A percentile compares a stretch with the other conserved stretches of the same genome.
These are phyloP conservation scores for Minunthozetes semirufus DNA, from an alignment of 2,888 invertebrate genomes.

Conservation along the genomic window DNA sequence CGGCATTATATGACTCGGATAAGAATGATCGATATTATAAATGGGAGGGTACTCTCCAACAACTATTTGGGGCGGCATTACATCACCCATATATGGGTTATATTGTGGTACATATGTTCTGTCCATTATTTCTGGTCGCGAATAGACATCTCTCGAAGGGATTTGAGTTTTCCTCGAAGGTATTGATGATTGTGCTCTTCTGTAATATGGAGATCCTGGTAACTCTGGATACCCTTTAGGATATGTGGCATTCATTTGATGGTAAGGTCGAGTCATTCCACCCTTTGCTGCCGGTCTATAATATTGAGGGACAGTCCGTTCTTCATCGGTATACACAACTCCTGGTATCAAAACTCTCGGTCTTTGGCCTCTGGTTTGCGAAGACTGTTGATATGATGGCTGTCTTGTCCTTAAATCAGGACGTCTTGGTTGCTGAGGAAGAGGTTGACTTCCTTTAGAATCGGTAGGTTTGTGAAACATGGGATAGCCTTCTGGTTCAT, in stretches of 20 bases:
- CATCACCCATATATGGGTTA: neutral
- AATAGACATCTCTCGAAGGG: slow-evolving; percentile 5
- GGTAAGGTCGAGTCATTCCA: neutral
- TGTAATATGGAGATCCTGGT: neutral
- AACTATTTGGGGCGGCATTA: neutral
- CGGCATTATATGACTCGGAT: neutral
- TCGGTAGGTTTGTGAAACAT: neutral
- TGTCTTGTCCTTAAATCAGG: neutral
- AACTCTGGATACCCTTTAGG: neutral
- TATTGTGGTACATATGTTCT: neutral
- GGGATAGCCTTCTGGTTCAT: neutral
- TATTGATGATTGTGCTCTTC: neutral
- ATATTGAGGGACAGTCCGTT: neutral
- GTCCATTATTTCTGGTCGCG: neutral
- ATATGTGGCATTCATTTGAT: neutral
- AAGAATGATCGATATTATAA: neutral
- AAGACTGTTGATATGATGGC: neutral
- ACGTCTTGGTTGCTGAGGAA: neutral
- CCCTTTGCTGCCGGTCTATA: neutral
- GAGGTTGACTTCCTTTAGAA: neutral
- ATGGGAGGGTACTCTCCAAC: neutral
- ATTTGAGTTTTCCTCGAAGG: neutral
- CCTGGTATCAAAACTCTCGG: neutral
- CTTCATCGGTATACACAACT: neutral
- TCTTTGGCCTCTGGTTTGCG: neutral